phyloP scores from a whole-genome alignment of 30 jellyfish, hydroid and myxozoan genomes.

The Aurelia sp. region DNA sequence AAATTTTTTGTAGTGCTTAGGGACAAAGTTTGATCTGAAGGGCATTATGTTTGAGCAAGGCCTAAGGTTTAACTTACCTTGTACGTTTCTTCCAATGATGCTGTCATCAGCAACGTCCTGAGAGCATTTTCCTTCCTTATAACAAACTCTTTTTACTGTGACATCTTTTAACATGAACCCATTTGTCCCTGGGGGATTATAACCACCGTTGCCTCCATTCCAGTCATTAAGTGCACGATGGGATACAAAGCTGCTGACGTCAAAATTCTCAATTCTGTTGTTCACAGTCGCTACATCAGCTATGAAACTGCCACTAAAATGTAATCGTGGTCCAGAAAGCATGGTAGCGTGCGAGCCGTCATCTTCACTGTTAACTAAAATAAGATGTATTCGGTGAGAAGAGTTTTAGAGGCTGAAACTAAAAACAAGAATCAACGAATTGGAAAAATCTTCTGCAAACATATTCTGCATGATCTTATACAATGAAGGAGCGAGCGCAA shows the following conservation, averaged over 20 bases:
- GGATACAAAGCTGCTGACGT: slow-evolving; percentile 26
- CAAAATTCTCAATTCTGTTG: slow-evolving; percentile 34
- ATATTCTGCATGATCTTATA: no score
- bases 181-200: slow-evolving; percentile 59
- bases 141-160: slow-evolving; percentile 26
- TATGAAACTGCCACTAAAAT: slow-evolving; percentile 50
- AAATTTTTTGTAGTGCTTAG: no score
- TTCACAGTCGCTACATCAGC: slow-evolving; percentile 53
- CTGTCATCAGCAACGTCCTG: background rate
- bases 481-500: no score
- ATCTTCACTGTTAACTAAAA: background rate
- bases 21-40: no score
- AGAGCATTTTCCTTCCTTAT: slow-evolving; percentile 29
- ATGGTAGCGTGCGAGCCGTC: slow-evolving; percentile 14
- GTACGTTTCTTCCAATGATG: slow-evolving; percentile 17
- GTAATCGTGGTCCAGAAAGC: slow-evolving; percentile 62
- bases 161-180: slow-evolving; percentile 26
- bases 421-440: no score
- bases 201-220: slow-evolving; percentile 67
- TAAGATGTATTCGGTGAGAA: no score
- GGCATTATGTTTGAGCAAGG: no score
- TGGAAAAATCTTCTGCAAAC: no score
- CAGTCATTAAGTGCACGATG: slow-evolving; percentile 42
- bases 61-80: slow-evolving; percentile 4
- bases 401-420: no score